Conservation (phyloP, 2,113 vertebrate genomes). For the Ictalurus furcatus region DNA sequence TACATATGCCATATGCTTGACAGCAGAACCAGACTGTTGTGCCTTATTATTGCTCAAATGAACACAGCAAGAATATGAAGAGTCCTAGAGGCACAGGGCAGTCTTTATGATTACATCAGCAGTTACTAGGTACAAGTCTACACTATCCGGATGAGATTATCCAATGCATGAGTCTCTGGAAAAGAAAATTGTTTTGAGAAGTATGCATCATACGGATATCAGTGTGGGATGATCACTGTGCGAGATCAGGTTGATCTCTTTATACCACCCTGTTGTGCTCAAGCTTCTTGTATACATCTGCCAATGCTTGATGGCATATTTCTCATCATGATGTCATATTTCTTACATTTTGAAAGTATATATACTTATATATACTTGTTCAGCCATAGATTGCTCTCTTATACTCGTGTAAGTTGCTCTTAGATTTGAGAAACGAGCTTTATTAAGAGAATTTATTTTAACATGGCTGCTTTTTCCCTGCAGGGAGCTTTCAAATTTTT, state of each 20-base stretch:
- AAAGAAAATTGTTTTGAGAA: too few species aligned
- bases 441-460: not conserved
- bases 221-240: not conserved
- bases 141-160: not conserved
- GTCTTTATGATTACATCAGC: not conserved
- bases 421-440: not conserved
- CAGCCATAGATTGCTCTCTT: too few species aligned
- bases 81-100: not conserved
- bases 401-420: not conserved
- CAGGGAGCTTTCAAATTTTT: not conserved
- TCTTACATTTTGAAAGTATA: not conserved
- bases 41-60: too few species aligned
- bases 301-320: not conserved
- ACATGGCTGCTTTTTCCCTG: not conserved
- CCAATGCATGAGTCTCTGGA: not conserved
- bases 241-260: not conserved
- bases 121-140: not conserved
- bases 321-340: not conserved
- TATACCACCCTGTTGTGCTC: not conserved
- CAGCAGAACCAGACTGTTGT: too few species aligned
- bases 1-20: too few species aligned
- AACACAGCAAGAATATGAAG: not conserved
- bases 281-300: not conserved
- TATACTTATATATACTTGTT: not conserved
- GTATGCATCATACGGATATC: not conserved